Evolutionary conservation across 2,113 vertebrate species (phyloP).

Genomic region (Pionites leucogaster): DNA sequence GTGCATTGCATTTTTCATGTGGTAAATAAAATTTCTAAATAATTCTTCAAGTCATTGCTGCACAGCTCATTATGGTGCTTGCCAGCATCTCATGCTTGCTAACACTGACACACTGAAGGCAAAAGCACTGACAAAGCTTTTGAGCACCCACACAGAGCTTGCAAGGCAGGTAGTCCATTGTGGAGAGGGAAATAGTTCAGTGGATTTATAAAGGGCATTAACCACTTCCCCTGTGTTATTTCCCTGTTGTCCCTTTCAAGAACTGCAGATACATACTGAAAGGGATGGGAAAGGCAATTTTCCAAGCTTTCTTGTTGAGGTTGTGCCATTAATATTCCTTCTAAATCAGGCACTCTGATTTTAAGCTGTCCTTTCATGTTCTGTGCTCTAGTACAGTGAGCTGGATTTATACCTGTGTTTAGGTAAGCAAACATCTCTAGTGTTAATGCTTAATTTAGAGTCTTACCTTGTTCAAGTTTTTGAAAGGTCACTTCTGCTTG

Average conservation of each 20-base stretch:
- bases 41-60: neutral
- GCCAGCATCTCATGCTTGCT: neutral
- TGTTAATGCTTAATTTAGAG: neutral
- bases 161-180: neutral
- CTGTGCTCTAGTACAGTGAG: neutral
- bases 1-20: conserved; percentile 3
- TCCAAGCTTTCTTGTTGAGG: neutral
- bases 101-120: neutral
- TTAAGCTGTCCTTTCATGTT: neutral
- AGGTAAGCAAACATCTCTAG: neutral
- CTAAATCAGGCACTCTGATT: neutral
- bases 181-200: neutral
- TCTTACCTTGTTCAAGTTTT: neutral
- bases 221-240: neutral
- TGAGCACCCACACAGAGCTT: neutral
- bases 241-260: neutral
- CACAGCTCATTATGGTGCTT: neutral
- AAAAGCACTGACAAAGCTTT: neutral
- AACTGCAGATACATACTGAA: neutral
- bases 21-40: neutral
- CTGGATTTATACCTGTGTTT: neutral
- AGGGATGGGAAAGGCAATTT: neutral
- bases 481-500: neutral
- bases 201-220: neutral
- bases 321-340: neutral